A percentile compares a stretch with the other conserved stretches of the same genome.
Conservation (phyloP, 2,888 invertebrate genomes). For the Eupeodes luniger region DNA sequence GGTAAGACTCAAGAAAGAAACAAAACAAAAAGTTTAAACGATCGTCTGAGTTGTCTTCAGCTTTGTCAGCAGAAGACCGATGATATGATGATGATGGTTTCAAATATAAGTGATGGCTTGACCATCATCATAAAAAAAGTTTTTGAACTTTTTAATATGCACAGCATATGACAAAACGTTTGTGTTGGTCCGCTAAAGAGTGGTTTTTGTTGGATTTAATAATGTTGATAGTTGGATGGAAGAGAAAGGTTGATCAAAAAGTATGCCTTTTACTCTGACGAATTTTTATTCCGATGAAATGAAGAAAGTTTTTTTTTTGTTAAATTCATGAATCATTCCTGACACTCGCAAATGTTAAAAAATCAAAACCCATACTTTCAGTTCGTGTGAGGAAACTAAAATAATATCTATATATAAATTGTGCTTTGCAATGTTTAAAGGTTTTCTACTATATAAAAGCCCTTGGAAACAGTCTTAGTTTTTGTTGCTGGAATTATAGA, state of each 20-base stretch:
- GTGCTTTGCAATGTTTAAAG: conserved; percentile 35
- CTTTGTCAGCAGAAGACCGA: not conserved
- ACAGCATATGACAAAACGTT: conserved; percentile 50
- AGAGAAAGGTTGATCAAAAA: conserved; percentile 44
- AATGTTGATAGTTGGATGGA: conserved; percentile 11
- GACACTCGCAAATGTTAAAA: conserved; percentile 53
- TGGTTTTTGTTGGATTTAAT: conserved; percentile 35
- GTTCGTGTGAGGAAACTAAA: conserved; percentile 66
- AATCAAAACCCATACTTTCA: conserved; percentile 17
- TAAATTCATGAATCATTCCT: conserved; percentile 66
- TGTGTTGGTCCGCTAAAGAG: conserved; percentile 20
- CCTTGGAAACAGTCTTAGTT: conserved; percentile 57
- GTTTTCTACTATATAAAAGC: conserved; percentile 18
- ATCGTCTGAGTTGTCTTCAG: conserved; percentile 28
- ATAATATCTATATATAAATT: conserved; percentile 15
- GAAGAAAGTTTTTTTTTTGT: conserved; percentile 72
- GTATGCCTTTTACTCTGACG: conserved; percentile 36
- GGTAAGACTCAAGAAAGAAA: not conserved
- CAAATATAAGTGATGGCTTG: conserved; percentile 15
- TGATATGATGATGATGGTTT: not conserved
- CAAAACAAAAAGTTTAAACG: not conserved
- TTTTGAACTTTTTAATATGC: conserved; percentile 74
- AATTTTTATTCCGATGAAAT: conserved; percentile 47
- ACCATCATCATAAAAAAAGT: conserved; percentile 38
- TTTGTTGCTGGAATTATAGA: not conserved